These are phyloP conservation scores for Andricus grossulariae DNA, from an alignment of 1,140 invertebrate genomes.

Conservation along the genomic window DNA sequence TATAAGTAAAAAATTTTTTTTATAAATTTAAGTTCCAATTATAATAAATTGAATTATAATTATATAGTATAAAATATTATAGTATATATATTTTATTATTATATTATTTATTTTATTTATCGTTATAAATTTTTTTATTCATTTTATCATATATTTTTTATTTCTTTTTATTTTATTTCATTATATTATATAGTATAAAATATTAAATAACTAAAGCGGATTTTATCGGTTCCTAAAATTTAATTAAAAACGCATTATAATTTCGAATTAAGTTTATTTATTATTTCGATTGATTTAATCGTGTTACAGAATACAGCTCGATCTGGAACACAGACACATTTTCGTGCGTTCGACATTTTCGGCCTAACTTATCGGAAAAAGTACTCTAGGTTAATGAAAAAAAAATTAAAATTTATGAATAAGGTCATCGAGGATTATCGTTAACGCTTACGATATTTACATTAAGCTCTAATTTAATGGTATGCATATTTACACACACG, in stretches of 20 bases:
- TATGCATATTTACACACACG: slow-evolving; percentile 65
- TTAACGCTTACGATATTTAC: slow-evolving; percentile 49
- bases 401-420: slow-evolving; percentile 44
- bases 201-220: too few species aligned
- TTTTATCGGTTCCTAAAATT: too few species aligned
- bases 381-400: slow-evolving; percentile 59
- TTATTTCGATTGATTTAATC: slow-evolving; percentile 65
- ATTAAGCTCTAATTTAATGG: slow-evolving; percentile 56
- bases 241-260: slow-evolving; percentile 25
- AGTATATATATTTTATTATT: too few species aligned
- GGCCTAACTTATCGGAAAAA: slow-evolving; percentile 43
- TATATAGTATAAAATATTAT: too few species aligned
- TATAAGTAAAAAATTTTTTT: too few species aligned
- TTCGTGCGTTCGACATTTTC: slow-evolving; percentile 41
- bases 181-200: too few species aligned
- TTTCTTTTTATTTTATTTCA: too few species aligned
- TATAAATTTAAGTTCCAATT: too few species aligned
- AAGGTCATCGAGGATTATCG: slow-evolving; percentile 13
- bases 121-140: too few species aligned
- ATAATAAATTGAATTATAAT: too few species aligned
- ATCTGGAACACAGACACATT: slow-evolving; percentile 48
- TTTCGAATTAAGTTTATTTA: slow-evolving; percentile 44
- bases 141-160: too few species aligned
- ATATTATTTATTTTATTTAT: too few species aligned
- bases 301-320: slow-evolving; percentile 67